Evolutionary conservation across 2,888 invertebrate species (phyloP).

Genomic region (Diloba caeruleocephala): DNA sequence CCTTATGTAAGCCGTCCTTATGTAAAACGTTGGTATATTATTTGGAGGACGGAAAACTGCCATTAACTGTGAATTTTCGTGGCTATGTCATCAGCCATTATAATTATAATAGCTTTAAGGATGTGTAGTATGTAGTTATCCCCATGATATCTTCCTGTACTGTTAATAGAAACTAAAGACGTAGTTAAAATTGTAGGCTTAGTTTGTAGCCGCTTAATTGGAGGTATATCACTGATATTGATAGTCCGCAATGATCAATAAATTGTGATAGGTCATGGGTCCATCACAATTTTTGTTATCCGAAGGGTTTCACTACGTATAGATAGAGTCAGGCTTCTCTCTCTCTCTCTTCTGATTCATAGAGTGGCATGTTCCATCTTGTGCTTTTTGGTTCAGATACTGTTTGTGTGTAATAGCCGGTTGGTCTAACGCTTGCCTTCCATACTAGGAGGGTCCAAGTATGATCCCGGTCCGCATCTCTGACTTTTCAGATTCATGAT

Average conservation of each 20-base stretch:
- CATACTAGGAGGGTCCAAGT: no score
- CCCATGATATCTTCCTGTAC: constrained; percentile 27
- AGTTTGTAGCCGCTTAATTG: constrained; percentile 2
- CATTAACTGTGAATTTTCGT: constrained; percentile 71
- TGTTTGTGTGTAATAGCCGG: no score
- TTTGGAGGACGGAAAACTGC: constrained; percentile 78
- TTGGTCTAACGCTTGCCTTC: no score
- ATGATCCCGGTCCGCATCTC: no score
- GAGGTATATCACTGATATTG: constrained; percentile 4
- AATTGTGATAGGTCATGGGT: constrained; percentile 1
- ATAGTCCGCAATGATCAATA: constrained; percentile 1
- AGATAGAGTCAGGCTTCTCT: no score
- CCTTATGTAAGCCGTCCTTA: constrained; percentile 76
- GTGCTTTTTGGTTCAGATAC: no score
- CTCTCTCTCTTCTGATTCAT: no score
- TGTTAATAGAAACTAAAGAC: constrained; percentile 1
- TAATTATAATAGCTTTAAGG: constrained; percentile 49
- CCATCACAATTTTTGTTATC: background rate
- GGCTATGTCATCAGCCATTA: constrained; percentile 53
- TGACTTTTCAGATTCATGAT: no score
- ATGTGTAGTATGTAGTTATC: constrained; percentile 41
- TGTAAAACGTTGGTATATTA: constrained; percentile 75
- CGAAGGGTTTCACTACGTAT: no score
- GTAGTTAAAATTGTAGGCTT: constrained; percentile 11
- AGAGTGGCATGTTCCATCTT: no score